These are phyloP conservation scores for Chlorodrepanis virens DNA, from an alignment of 2,113 vertebrate species.

Conservation along the genomic window DNA sequence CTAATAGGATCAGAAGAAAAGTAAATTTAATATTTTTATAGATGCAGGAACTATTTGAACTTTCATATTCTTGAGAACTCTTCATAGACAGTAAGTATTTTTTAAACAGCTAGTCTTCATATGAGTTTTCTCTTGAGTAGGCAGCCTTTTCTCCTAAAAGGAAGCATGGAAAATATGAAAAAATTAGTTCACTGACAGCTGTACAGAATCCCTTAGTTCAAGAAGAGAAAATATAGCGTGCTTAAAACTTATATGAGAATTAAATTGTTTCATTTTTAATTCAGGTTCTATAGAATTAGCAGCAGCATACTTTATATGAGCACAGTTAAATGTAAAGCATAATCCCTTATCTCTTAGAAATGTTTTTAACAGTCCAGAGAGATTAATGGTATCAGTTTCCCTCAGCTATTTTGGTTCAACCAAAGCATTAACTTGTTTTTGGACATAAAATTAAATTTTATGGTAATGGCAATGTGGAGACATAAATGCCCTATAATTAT, in stretches of 20 bases:
- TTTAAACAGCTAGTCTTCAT: background rate
- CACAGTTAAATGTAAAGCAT: background rate
- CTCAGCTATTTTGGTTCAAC: background rate
- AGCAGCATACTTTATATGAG: background rate
- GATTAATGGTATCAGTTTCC: background rate
- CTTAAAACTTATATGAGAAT: background rate
- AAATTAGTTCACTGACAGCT: background rate
- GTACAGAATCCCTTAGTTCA: background rate
- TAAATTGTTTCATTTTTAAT: background rate
- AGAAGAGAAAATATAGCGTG: background rate
- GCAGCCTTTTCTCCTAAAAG: background rate
- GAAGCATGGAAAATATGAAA: background rate
- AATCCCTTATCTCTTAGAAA: background rate
- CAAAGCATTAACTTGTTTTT: background rate
- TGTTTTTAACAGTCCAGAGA: background rate
- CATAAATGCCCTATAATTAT: background rate
- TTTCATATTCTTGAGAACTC: background rate
- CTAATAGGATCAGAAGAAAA: background rate
- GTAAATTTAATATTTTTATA: background rate
- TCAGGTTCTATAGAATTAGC: background rate
- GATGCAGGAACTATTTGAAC: background rate
- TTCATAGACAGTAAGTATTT: background rate
- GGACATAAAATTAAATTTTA: background rate
- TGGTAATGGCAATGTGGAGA: background rate
- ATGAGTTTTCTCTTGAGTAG: background rate